Conservation (phyloP, 2,113 vertebrate genomes). For the Gavia stellata region DNA sequence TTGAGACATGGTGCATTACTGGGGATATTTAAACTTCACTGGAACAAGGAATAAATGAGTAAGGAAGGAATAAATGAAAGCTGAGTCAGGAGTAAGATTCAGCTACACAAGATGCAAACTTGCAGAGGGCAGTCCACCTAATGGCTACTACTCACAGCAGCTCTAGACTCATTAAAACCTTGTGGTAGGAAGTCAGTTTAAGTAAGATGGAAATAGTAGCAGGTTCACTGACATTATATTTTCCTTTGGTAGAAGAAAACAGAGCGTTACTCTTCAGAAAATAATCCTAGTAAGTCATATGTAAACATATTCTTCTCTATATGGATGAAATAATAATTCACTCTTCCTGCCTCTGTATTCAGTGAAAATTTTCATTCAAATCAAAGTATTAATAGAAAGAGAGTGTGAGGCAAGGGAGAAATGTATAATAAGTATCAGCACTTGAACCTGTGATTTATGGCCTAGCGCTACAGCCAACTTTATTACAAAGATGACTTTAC, state of each 20-base stretch:
- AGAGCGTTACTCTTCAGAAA: constrained; percentile 57
- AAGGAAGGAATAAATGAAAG: background rate
- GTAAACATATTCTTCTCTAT: background rate
- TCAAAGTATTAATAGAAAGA: constrained; percentile 67
- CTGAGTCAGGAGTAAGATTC: background rate
- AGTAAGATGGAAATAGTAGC: constrained; percentile 37
- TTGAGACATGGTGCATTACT: background rate
- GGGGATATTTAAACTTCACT: background rate
- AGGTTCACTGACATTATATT: constrained; percentile 48
- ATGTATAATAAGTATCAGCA: constrained; percentile 52
- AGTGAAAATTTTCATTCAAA: constrained; percentile 63
- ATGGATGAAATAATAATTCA: constrained; percentile 42
- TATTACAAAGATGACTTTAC: constrained; percentile 73
- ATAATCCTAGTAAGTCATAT: constrained; percentile 16
- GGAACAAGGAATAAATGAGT: background rate
- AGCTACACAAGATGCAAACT: background rate
- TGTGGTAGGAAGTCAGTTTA: constrained; percentile 58
- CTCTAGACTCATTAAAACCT: background rate
- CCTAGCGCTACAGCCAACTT: constrained; percentile 65
- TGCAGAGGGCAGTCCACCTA: background rate
- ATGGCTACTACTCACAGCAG: background rate
- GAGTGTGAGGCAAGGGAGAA: constrained; percentile 51
- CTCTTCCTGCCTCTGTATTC: constrained; percentile 20
- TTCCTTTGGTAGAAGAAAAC: constrained; percentile 64
- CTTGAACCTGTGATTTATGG: constrained; percentile 70